Conservation (phyloP, 2,888 invertebrate species). For the Ametastegia equiseti region DNA sequence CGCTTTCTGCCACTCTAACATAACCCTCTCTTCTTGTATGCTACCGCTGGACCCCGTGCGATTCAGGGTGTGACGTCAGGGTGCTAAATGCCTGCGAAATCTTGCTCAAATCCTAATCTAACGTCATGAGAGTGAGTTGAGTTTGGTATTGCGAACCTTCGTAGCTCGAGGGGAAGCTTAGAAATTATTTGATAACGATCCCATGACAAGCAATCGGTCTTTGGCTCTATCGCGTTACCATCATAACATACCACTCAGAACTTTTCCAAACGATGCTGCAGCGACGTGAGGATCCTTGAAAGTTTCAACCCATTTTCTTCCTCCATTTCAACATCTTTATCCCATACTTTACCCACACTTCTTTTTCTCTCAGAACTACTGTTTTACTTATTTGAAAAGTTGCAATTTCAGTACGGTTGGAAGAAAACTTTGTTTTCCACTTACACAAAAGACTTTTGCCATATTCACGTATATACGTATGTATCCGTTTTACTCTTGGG, state of each 20-base stretch:
- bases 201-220: neutral
- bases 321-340: neutral
- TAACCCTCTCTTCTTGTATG: neutral
- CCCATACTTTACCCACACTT: neutral
- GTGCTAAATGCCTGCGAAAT: neutral
- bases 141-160: neutral
- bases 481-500: neutral
- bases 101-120: neutral
- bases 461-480: neutral
- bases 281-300: neutral
- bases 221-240: neutral
- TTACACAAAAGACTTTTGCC: neutral
- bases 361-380: neutral
- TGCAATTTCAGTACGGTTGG: neutral
- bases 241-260: neutral
- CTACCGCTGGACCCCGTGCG: neutral
- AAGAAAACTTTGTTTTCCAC: neutral
- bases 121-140: neutral
- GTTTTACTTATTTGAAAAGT: neutral
- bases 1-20: neutral
- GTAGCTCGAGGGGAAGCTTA: neutral
- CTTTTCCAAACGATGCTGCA: too few relatives aligned
- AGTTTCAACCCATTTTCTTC: neutral
- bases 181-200: neutral
- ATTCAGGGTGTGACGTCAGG: neutral